phyloP scores from a whole-genome alignment of 2,113 vertebrate genomes.

The Phalacrocorax carbo region DNA sequence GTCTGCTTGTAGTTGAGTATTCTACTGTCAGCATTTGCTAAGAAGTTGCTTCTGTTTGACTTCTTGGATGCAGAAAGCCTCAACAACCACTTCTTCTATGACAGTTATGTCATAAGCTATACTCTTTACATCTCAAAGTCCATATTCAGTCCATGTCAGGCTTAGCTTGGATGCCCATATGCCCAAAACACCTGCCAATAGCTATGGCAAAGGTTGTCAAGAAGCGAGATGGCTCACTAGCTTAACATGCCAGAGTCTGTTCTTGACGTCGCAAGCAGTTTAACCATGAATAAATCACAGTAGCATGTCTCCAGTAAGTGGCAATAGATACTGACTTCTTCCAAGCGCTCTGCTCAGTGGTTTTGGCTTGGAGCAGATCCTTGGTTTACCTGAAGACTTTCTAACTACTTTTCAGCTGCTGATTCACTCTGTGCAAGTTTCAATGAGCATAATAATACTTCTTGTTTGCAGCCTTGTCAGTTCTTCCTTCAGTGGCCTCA shows the following conservation, averaged over 20 bases:
- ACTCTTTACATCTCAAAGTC: not conserved
- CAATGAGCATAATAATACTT: not conserved
- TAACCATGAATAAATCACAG: slow-evolving; percentile 12
- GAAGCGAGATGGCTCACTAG: not conserved
- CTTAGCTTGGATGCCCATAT: not conserved
- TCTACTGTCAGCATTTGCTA: not conserved
- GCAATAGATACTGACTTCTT: not conserved
- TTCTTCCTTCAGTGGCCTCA: not conserved
- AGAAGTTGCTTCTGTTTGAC: not conserved
- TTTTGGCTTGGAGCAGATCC: not conserved
- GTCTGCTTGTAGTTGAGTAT: not conserved
- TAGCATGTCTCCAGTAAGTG: not conserved
- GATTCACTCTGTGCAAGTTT: slow-evolving; percentile 1
- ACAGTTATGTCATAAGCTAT: not conserved
- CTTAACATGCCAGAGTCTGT: not conserved
- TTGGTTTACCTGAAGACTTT: slow-evolving; percentile 16
- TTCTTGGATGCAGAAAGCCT: not conserved
- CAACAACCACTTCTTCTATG: not conserved
- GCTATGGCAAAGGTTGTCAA: not conserved
- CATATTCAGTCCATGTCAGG: not conserved
- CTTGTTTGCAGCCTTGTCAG: not conserved
- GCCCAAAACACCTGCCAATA: not conserved
- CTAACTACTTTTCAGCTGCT: not conserved
- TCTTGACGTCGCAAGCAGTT: not conserved
- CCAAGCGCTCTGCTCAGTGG: not conserved